Evolutionary conservation across 1,140 invertebrate species (phyloP).

Genomic region (Drosophila lowei): DNA sequence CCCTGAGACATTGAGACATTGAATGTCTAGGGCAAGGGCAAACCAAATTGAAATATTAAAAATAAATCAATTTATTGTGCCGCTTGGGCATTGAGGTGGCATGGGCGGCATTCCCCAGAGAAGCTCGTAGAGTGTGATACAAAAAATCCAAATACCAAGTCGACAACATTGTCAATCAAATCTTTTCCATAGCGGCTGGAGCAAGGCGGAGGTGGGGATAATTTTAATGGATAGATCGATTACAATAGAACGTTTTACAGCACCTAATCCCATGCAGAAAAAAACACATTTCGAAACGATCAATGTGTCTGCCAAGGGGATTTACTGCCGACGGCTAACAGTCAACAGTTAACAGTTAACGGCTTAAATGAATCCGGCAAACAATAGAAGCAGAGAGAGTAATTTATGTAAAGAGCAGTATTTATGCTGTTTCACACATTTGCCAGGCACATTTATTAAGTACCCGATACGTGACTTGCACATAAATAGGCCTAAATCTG

Average conservation of each 20-base stretch:
- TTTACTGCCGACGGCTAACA: slow-evolving; percentile 25
- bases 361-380: slow-evolving; percentile 41
- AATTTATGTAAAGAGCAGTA: slow-evolving; percentile 55
- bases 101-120: no score
- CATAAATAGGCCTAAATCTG: slow-evolving; percentile 46
- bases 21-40: slow-evolving; percentile 40
- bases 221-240: no score
- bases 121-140: no score
- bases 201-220: no score
- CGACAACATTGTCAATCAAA: no score
- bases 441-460: slow-evolving; percentile 59
- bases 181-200: no score
- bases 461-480: slow-evolving; percentile 58
- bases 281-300: slow-evolving; percentile 25
- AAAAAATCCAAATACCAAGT: no score
- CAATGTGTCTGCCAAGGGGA: slow-evolving; percentile 17
- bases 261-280: slow-evolving; percentile 4
- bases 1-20: slow-evolving; percentile 32
- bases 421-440: slow-evolving; percentile 59
- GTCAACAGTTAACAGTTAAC: slow-evolving; percentile 44
- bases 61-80: slow-evolving; percentile 33
- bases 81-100: no score
- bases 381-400: slow-evolving; percentile 39
- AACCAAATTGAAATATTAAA: slow-evolving; percentile 32
- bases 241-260: no score